Evolutionary conservation across 2,888 invertebrate genomes (phyloP).

Genomic region (Exephanes ischioxanthus): DNA sequence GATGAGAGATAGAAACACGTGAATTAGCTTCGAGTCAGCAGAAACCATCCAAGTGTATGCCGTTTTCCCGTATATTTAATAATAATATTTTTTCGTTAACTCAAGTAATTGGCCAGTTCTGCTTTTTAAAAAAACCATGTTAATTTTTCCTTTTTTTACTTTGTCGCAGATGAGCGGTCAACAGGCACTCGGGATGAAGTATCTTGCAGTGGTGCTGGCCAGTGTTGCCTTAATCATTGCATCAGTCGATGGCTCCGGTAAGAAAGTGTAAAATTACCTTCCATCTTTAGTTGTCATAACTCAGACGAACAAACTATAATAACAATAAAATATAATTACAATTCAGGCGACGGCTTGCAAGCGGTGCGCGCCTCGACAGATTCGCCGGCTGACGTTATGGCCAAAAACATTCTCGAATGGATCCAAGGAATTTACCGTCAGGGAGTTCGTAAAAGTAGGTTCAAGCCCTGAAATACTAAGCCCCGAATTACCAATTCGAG

Average conservation of each 20-base stretch:
- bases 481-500: constrained; percentile 14
- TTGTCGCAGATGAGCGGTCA: constrained; percentile 39
- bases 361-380: constrained; percentile 75
- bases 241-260: constrained; percentile 58
- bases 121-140: background rate
- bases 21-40: no score
- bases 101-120: background rate
- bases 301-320: constrained; percentile 35
- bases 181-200: constrained; percentile 57
- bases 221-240: constrained; percentile 57
- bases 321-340: constrained; percentile 64
- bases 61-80: no score
- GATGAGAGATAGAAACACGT: no score
- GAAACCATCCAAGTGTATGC: no score
- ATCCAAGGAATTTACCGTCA: constrained; percentile 90
- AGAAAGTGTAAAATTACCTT: constrained; percentile 24
- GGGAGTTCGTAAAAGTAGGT: constrained; percentile 86
- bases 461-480: background rate
- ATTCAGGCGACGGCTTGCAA: constrained; percentile 68
- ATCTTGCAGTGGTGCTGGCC: constrained; percentile 58
- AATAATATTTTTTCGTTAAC: no score
- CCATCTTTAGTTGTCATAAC: constrained; percentile 35
- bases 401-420: constrained; percentile 91
- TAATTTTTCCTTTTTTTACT: constrained; percentile 5
- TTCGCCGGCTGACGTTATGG: constrained; percentile 89